Evolutionary conservation across 2,113 vertebrate species (phyloP).

Genomic region (Vimba vimba): DNA sequence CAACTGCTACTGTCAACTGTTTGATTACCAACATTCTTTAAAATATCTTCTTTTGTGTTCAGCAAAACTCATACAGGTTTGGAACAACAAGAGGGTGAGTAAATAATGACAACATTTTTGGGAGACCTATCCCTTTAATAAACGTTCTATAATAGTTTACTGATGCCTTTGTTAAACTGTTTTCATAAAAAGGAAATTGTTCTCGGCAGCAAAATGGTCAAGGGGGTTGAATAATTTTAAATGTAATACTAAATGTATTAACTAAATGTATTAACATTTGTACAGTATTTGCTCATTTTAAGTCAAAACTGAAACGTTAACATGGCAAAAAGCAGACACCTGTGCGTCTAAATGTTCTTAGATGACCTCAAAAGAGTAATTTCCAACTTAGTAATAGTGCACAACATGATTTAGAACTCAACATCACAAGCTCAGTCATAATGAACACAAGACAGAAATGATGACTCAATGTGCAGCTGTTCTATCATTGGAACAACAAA

Average conservation of each 20-base stretch:
- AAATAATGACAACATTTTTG: too few species aligned
- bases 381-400: neutral
- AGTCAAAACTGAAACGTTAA: neutral
- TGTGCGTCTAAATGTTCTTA: neutral
- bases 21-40: too few species aligned
- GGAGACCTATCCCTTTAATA: too few species aligned
- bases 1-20: too few species aligned
- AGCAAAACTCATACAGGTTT: too few species aligned
- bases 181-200: too few species aligned
- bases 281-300: neutral
- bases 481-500: conserved; percentile 56
- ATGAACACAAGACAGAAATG: neutral
- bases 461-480: conserved; percentile 44
- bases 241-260: neutral
- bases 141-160: too few species aligned
- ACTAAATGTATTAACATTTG: neutral
- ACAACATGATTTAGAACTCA: neutral
- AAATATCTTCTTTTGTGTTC: too few species aligned
- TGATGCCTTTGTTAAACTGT: too few species aligned
- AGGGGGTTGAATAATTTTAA: too few species aligned
- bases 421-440: neutral
- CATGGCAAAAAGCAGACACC: neutral
- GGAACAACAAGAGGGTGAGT: too few species aligned
- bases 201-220: too few species aligned
- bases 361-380: neutral